Evolutionary conservation across 2,888 invertebrate species (phyloP).

Genomic region (Idaea straminata): DNA sequence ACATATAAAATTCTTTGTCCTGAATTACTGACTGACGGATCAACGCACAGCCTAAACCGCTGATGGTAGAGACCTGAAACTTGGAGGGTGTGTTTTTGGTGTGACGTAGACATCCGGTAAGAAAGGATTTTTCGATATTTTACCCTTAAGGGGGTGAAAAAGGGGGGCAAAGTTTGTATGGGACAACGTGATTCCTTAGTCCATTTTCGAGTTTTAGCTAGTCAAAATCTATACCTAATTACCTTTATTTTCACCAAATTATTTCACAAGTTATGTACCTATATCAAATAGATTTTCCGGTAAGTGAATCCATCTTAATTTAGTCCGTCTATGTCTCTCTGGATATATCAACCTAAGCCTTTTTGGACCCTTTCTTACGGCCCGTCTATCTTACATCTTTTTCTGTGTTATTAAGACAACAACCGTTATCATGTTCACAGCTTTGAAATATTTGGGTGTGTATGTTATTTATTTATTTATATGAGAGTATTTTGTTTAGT

Average conservation of each 20-base stretch:
- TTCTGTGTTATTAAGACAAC: neutral
- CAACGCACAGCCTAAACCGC: no score
- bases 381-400: neutral
- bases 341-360: neutral
- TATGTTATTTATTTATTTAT: neutral
- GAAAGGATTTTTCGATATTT: no score
- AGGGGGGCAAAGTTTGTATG: no score
- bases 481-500: no score
- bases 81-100: no score
- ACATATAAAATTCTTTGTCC: no score
- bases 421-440: neutral
- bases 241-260: neutral
- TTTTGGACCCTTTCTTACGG: neutral
- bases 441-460: neutral
- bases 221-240: neutral
- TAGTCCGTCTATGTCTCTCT: neutral
- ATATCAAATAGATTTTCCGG: neutral
- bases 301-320: neutral
- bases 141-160: no score
- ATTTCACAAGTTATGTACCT: neutral
- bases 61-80: no score
- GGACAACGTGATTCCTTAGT: no score
- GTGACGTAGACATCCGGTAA: no score
- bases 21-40: no score
- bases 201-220: no score